A percentile compares a stretch with the other conserved stretches of the same genome.
phyloP scores from a whole-genome alignment of 2,797 vertebrate genomes.

The Falco naumanni region DNA sequence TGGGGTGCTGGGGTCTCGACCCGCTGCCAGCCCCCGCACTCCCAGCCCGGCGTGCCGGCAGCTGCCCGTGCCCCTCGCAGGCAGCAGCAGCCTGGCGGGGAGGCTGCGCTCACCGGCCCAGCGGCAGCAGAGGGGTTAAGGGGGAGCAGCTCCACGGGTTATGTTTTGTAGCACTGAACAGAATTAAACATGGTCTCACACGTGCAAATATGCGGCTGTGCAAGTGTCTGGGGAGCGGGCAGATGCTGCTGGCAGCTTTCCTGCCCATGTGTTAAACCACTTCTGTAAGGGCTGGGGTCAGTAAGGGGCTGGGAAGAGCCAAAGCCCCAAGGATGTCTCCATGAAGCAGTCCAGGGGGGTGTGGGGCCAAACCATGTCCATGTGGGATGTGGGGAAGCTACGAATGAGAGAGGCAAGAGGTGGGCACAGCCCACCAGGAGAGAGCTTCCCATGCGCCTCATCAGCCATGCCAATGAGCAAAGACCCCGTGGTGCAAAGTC shows the following conservation, averaged over 20 bases:
- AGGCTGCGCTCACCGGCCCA: fast-evolving
- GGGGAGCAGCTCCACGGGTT: fast-evolving
- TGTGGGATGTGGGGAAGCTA: not conserved
- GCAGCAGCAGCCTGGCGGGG: not conserved
- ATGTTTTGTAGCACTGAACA: not conserved
- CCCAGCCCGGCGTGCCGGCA: not conserved
- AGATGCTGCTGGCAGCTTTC: not conserved
- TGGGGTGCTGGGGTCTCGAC: fast-evolving
- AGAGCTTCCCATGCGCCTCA: not conserved
- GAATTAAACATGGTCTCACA: not conserved
- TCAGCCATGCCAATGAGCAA: fast-evolving
- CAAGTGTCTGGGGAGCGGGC: not conserved
- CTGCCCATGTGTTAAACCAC: not conserved
- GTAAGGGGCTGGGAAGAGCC: not conserved
- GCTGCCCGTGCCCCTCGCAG: not conserved
- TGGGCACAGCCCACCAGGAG: fast-evolving
- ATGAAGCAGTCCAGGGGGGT: not conserved
- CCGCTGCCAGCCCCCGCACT: not conserved
- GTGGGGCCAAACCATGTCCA: fast-evolving
- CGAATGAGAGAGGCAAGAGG: not conserved
- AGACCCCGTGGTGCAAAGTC: not conserved
- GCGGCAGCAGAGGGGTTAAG: not conserved
- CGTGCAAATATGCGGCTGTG: not conserved
- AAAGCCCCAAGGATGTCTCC: not conserved
- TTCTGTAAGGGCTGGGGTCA: not conserved